phyloP scores from a whole-genome alignment of 2,797 vertebrate species.

The Momotus momota region DNA sequence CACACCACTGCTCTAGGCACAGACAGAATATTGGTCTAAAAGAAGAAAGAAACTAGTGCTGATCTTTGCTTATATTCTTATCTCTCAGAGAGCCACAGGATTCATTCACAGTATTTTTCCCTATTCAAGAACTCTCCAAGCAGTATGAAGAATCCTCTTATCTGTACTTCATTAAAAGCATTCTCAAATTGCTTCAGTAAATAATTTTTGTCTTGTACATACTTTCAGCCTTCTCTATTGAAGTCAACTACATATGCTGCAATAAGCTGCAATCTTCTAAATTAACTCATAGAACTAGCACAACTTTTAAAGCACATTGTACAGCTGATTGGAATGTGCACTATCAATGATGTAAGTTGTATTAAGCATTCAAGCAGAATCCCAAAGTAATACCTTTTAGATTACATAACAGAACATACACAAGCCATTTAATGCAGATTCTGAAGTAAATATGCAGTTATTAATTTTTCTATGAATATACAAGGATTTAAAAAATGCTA shows the following conservation, averaged over 20 bases:
- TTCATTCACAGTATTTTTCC: neutral
- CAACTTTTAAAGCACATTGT: neutral
- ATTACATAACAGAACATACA: neutral
- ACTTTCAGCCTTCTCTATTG: neutral
- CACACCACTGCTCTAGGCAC: neutral
- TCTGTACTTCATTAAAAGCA: neutral
- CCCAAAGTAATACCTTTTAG: neutral
- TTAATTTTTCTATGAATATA: neutral
- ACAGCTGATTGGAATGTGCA: neutral
- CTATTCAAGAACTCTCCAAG: conserved; percentile 10
- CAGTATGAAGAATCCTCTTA: neutral
- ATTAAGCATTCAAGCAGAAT: neutral
- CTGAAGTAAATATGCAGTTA: neutral
- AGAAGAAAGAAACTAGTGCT: neutral
- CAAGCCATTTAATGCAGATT: neutral
- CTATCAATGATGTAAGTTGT: neutral
- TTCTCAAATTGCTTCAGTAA: conserved; percentile 41
- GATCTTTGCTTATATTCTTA: neutral
- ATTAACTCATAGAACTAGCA: neutral
- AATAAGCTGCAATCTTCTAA: neutral
- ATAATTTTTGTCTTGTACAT: neutral
- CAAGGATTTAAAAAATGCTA: neutral
- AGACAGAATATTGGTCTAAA: neutral
- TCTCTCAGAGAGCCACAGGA: neutral
- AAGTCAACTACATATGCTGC: neutral